Evolutionary conservation across 2,888 invertebrate genomes (phyloP), one percentile per base, ranked within the genome.

Genomic region (Agrotis puta): DNA sequence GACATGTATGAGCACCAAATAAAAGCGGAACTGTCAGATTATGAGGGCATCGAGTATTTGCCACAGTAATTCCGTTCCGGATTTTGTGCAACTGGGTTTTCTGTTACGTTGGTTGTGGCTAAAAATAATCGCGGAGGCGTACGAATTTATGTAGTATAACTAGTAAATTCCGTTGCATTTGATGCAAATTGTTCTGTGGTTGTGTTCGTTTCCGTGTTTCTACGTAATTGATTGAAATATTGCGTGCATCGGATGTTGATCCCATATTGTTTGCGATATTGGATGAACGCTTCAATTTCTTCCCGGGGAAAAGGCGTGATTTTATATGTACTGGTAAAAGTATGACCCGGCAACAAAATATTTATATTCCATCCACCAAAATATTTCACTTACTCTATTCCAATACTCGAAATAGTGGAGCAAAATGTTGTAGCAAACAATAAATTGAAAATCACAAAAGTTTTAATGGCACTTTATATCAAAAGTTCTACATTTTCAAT

Each of bases 1-100:
- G 77, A 77, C 73, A 77, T 85, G 77, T 81, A 84, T 76, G 81
- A 73, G 62, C 24, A 57, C 57, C 65, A 74, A 74, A 83, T 74
- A 67, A 70, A 70, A 79, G 64, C 43, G 70, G 77, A 73, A 70
- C 73, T 61, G 69, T 61, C 65, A 65, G 66, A 73, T 84, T 74
- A 81, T 76, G 70, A 78, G 72, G 58, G 45, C 67, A 73, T 57
- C 57, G 62, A 47, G 47, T 67, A 69, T 76, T 84, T 72, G 70
- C 65, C 68, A 56, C 13, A 69, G 64, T 54, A 67, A 69, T 77
- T 64, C 54, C 50, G 58, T 66, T 61, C 61, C 68, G 67, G 54
- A 62, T 70, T 82, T 64, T 69, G 70, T 82, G 66, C 70, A 74
- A 68, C 80, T 66, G 33, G 58, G 22, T 64, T 71, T 53, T 64